A percentile compares a stretch with the other conserved stretches of the same genome.
Evolutionary conservation across 2,113 vertebrate species (phyloP).

Genomic region (Anseranas semipalmata): DNA sequence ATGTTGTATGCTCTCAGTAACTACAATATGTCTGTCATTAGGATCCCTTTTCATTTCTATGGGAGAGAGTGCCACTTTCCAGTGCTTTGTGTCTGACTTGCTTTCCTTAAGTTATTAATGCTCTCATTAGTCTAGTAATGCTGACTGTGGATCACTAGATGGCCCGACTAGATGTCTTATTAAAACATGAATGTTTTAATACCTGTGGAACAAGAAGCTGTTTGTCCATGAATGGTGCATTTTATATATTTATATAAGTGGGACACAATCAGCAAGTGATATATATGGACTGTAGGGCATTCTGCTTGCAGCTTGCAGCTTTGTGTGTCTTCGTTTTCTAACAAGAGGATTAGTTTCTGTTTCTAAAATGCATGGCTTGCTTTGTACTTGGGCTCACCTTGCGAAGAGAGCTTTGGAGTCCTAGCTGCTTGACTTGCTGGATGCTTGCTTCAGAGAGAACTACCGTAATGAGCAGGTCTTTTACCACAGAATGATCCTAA

Average conservation of each 20-base stretch:
- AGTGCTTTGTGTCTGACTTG: conserved; percentile 13
- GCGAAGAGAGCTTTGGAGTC: not conserved
- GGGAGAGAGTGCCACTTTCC: not conserved
- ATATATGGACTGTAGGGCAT: not conserved
- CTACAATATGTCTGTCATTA: not conserved
- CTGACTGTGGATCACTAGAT: conserved; percentile 23
- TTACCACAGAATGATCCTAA: conserved; percentile 17
- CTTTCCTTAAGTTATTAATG: conserved; percentile 58
- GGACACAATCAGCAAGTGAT: conserved; percentile 12
- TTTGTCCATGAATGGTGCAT: conserved; percentile 8
- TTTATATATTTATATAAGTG: not conserved
- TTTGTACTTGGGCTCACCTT: conserved; percentile 55
- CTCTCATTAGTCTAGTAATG: conserved; percentile 29
- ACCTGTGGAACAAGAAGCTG: conserved; percentile 42
- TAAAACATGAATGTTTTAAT: conserved; percentile 61
- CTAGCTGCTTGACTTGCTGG: not conserved
- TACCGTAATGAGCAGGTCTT: conserved; percentile 25
- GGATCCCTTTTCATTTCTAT: not conserved
- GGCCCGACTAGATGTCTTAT: conserved; percentile 40
- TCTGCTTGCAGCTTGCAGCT: conserved; percentile 35
- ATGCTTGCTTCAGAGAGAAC: conserved; percentile 14
- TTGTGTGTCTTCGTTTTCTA: conserved; percentile 31
- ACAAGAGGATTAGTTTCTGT: conserved; percentile 32
- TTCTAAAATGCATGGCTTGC: conserved; percentile 52
- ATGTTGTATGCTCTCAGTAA: not conserved